Conservation (phyloP, 2,888 invertebrate species). For the Sipha maydis region DNA sequence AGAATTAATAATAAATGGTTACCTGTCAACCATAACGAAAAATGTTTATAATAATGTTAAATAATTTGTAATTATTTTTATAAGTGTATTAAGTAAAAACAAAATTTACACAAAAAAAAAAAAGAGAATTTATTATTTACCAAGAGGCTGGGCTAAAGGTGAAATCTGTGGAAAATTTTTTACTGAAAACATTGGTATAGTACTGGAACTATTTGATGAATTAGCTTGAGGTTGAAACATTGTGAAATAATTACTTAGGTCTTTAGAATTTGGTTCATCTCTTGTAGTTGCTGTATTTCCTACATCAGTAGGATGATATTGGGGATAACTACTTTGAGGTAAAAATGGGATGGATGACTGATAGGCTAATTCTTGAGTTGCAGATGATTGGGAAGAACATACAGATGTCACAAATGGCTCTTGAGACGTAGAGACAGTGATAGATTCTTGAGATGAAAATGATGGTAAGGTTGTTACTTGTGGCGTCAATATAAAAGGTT, state of each 20-base stretch:
- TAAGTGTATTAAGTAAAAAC: background rate
- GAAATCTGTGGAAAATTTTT: constrained; percentile 57
- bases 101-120: background rate
- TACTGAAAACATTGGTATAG: constrained; percentile 59
- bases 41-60: background rate
- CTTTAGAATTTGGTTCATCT: constrained; percentile 34
- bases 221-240: constrained; percentile 43
- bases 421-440: background rate
- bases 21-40: too few species aligned
- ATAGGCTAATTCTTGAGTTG: background rate
- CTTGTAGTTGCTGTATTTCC: background rate
- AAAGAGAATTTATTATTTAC: constrained; percentile 21
- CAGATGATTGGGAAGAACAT: background rate
- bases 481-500: constrained; percentile 20
- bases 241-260: constrained; percentile 51
- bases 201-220: constrained; percentile 39
- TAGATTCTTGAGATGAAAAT: constrained; percentile 34
- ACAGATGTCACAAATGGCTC: background rate
- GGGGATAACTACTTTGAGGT: constrained; percentile 19
- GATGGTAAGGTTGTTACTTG: constrained; percentile 27
- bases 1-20: too few species aligned
- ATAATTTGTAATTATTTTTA: background rate
- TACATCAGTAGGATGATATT: constrained; percentile 14
- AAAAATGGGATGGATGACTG: background rate
- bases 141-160: constrained; percentile 52